Percentiles rank a stretch among this genome's conserved stretches.
Evolutionary conservation across 2,888 invertebrate genomes (phyloP).

Genomic region (Raillietiella orientalis): DNA sequence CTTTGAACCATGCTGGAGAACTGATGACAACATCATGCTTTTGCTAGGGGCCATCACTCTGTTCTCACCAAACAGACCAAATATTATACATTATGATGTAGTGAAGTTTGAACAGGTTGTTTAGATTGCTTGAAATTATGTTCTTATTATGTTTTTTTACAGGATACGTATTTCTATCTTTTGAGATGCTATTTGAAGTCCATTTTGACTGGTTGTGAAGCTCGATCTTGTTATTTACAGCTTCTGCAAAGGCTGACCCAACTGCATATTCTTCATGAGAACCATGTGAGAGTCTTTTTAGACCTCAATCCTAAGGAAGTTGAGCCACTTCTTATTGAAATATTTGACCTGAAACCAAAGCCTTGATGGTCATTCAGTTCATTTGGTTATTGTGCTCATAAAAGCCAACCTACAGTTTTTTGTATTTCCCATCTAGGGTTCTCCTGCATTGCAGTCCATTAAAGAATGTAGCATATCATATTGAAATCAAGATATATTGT

Average conservation of each 20-base stretch:
- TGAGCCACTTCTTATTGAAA: constrained; percentile 72
- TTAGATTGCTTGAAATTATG: no score
- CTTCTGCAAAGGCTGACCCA: constrained; percentile 72
- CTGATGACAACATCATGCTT: constrained; percentile 60
- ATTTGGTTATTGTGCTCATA: no score
- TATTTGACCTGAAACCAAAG: constrained; percentile 69
- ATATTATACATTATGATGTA: constrained; percentile 48
- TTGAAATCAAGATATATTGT: no score
- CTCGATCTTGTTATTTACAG: constrained; percentile 50
- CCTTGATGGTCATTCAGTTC: no score
- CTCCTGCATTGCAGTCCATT: no score
- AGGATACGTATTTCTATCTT: constrained; percentile 68
- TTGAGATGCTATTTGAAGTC: constrained; percentile 42
- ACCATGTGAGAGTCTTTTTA: constrained; percentile 63
- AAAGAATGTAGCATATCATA: no score
- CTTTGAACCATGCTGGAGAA: constrained; percentile 50
- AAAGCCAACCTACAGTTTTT: no score
- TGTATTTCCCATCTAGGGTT: no score
- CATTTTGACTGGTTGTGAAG: constrained; percentile 37
- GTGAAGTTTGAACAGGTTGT: constrained; percentile 49
- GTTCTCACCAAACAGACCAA: constrained; percentile 48
- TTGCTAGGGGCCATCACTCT: constrained; percentile 66
- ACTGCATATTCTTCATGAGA: constrained; percentile 53
- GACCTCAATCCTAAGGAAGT: constrained; percentile 71
- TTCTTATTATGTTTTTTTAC: constrained; percentile 9